Evolutionary conservation across 1,140 invertebrate genomes (phyloP).

Genomic region (Bombus impatiens): DNA sequence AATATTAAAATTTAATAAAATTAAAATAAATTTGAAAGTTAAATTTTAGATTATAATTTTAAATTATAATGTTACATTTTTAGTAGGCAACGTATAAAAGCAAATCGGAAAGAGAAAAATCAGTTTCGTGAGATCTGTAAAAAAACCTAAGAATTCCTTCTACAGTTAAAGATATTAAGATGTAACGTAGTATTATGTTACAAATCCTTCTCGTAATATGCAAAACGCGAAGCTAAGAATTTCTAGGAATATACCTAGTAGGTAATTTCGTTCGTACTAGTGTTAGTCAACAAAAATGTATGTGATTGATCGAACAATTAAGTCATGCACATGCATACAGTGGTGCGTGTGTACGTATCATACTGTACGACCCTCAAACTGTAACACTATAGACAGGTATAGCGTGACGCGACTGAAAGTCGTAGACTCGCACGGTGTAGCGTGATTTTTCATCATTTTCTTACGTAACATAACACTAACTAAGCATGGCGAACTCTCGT

Average conservation of each 20-base stretch:
- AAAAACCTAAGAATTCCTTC: background rate
- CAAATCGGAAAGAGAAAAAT: background rate
- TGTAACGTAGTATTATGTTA: background rate
- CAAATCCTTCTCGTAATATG: background rate
- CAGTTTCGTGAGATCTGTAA: background rate
- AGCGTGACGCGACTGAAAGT: slow-evolving; percentile 17
- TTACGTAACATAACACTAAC: background rate
- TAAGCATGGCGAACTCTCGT: background rate
- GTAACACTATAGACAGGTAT: background rate
- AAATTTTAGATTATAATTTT: too few relatives aligned
- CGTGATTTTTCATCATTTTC: slow-evolving; percentile 36
- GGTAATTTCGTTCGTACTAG: background rate
- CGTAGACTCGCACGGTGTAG: background rate
- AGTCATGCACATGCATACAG: too few relatives aligned
- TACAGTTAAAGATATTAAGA: background rate
- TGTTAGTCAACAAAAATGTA: background rate
- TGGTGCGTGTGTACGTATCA: background rate
- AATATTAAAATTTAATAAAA: too few relatives aligned
- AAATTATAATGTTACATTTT: too few relatives aligned
- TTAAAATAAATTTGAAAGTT: too few relatives aligned
- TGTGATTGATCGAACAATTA: slow-evolving; percentile 1
- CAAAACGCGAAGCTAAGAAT: background rate
- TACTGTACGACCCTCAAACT: background rate
- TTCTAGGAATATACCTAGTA: background rate
- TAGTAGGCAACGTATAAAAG: background rate